A percentile compares a stretch with the other conserved stretches of the same genome.
Conservation (phyloP, 2,888 invertebrate species). For the Aricia artaxerxes region DNA sequence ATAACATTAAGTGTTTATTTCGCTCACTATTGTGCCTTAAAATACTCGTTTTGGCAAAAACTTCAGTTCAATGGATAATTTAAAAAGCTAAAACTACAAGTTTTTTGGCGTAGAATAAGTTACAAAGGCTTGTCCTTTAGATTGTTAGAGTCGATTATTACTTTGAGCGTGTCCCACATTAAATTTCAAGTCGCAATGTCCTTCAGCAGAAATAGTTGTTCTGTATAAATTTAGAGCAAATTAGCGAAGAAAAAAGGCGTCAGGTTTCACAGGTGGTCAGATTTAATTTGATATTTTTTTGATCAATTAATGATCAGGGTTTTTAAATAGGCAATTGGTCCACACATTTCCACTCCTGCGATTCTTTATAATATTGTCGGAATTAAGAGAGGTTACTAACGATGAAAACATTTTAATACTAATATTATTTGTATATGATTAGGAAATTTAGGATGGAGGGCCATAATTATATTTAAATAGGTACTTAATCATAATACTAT, state of each 20-base stretch:
- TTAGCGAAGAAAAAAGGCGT: conserved; percentile 18
- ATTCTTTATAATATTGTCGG: too few species aligned
- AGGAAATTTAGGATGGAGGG: too few species aligned
- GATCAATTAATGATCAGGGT: neutral
- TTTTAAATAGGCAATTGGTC: too few species aligned
- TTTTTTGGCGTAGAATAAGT: conserved; percentile 47
- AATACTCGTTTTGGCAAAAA: conserved; percentile 59
- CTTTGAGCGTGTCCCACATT: conserved; percentile 31
- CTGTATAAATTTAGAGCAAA: conserved; percentile 25
- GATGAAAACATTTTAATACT: too few species aligned
- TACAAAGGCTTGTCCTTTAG: conserved; percentile 40
- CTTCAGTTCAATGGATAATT: conserved; percentile 53
- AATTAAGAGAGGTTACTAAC: too few species aligned
- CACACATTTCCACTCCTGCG: too few species aligned
- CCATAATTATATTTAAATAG: too few species aligned
- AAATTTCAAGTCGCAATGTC: conserved; percentile 29
- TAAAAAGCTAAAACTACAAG: conserved; percentile 47
- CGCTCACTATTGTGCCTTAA: conserved; percentile 63
- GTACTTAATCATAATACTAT: too few species aligned
- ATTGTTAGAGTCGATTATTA: conserved; percentile 35
- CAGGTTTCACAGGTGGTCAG: neutral
- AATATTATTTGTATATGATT: too few species aligned
- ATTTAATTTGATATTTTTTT: neutral
- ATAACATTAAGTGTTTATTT: conserved; percentile 45
- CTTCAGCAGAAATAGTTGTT: conserved; percentile 28